Evolutionary conservation across 2,797 vertebrate genomes (phyloP).

Genomic region (Rhynchonycteris naso): DNA sequence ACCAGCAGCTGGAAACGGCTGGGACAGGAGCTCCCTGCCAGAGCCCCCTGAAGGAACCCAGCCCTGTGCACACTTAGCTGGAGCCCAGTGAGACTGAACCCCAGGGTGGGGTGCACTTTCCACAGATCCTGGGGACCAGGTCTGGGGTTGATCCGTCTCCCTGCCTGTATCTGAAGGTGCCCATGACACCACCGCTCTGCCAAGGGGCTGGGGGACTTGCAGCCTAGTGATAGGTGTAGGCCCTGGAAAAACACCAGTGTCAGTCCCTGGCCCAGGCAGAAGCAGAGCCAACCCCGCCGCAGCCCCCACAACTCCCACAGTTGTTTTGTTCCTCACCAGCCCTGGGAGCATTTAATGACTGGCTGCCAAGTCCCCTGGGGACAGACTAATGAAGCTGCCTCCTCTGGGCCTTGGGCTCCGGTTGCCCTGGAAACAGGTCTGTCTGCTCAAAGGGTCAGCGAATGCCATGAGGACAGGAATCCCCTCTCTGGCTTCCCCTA

Average conservation of each 20-base stretch:
- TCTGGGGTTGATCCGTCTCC: background rate
- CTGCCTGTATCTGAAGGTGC: background rate
- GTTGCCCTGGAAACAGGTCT: constrained; percentile 76
- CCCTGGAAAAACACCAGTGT: background rate
- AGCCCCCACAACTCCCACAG: background rate
- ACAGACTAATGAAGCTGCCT: constrained; percentile 63
- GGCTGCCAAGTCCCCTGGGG: constrained; percentile 58
- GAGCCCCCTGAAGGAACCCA: background rate
- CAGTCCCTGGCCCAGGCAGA: background rate
- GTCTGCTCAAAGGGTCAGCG: constrained; percentile 64
- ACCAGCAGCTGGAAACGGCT: background rate
- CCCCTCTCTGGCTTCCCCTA: constrained; percentile 39
- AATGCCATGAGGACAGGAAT: background rate
- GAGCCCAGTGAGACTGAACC: background rate
- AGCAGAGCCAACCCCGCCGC: background rate
- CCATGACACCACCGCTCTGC: background rate
- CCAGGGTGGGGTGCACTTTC: background rate
- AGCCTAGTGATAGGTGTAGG: background rate
- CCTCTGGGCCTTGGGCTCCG: background rate
- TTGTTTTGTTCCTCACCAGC: background rate
- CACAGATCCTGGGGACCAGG: background rate
- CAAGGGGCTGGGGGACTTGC: too few relatives aligned
- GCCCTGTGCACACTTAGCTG: background rate
- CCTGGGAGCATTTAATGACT: constrained; percentile 41
- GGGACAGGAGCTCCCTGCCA: background rate